Evolutionary conservation across 2,113 vertebrate species (phyloP).

Genomic region (Crocuta crocuta): DNA sequence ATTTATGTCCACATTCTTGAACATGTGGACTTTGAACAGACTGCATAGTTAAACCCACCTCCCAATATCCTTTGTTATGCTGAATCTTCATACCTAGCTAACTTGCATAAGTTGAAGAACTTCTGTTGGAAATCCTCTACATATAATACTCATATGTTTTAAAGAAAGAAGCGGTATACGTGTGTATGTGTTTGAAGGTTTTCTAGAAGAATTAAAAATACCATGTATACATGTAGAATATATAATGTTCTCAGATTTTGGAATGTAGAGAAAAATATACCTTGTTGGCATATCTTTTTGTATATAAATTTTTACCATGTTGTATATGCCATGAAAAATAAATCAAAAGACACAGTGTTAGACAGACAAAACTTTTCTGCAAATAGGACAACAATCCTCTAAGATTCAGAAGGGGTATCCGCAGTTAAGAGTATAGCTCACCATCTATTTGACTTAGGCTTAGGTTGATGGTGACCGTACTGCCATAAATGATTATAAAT

Average conservation of each 20-base stretch:
- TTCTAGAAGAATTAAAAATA: neutral
- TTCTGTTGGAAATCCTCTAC: neutral
- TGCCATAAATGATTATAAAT: slow-evolving; percentile 18
- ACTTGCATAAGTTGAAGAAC: neutral
- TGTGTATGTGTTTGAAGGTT: neutral
- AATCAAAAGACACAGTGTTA: neutral
- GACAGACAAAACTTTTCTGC: neutral
- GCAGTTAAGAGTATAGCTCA: neutral
- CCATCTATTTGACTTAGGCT: neutral
- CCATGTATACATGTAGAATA: neutral
- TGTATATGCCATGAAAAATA: neutral
- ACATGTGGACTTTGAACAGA: neutral
- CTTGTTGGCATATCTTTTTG: neutral
- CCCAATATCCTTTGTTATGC: neutral
- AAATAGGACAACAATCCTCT: neutral
- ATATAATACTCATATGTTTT: neutral
- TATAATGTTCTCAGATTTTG: neutral
- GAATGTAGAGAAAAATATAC: neutral
- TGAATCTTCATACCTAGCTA: neutral
- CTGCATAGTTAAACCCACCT: neutral
- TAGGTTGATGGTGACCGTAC: neutral
- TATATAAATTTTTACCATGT: neutral
- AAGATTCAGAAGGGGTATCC: neutral
- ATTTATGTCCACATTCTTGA: neutral
- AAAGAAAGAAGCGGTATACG: neutral